Percentiles rank a stretch among this genome's conserved stretches.
Conservation (phyloP, 2,113 vertebrate species). For the Petroica traversi region DNA sequence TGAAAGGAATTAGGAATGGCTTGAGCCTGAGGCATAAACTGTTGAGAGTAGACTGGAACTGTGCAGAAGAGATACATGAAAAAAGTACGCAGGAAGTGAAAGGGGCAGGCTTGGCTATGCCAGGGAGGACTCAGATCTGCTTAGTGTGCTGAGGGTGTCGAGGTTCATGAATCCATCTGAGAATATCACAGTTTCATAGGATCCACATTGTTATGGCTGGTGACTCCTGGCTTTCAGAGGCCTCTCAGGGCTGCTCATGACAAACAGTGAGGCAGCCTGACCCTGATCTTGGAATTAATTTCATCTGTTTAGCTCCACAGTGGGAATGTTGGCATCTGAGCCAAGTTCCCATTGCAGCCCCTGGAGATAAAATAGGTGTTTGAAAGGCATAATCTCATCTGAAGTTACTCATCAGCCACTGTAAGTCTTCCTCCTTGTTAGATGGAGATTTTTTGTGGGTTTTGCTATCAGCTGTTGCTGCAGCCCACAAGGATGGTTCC, state of each 20-base stretch:
- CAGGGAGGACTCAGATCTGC: not conserved
- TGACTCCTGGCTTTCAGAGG: not conserved
- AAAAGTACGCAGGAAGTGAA: not conserved
- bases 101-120: not conserved
- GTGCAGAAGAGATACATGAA: not conserved
- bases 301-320: not conserved
- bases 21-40: not conserved
- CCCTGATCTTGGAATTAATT: not conserved
- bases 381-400: not conserved
- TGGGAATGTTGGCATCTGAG: not conserved
- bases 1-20: not conserved
- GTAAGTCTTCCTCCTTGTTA: not conserved
- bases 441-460: not conserved
- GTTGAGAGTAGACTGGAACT: not conserved
- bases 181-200: not conserved
- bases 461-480: not conserved
- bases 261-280: not conserved
- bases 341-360: not conserved
- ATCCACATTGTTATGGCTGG: not conserved
- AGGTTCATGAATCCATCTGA: not conserved
- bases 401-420: not conserved
- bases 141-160: fast-evolving
- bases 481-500: not conserved
- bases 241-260: not conserved
- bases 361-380: not conserved